A percentile compares a stretch with the other conserved stretches of the same genome.
Evolutionary conservation across 2,888 invertebrate genomes (phyloP).

Genomic region (Metellina segmentata): DNA sequence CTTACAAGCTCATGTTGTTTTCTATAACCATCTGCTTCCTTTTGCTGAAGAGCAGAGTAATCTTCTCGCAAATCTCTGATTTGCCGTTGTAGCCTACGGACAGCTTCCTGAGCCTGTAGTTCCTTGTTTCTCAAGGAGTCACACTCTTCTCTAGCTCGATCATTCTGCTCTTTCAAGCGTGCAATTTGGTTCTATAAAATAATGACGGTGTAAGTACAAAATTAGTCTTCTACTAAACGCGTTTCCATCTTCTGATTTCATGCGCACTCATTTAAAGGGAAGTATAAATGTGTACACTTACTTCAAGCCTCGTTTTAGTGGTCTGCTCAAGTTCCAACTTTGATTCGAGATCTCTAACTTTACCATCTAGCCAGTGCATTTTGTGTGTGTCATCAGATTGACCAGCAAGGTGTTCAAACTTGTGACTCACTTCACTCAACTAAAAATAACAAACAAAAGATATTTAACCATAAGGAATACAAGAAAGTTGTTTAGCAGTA

Average conservation of each 20-base stretch:
- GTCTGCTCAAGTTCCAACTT: slow-evolving; percentile 94
- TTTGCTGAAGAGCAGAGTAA: slow-evolving; percentile 86
- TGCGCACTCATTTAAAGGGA: background rate
- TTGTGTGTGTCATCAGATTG: slow-evolving; percentile 84
- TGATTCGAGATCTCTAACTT: slow-evolving; percentile 93
- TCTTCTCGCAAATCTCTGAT: slow-evolving; percentile 89
- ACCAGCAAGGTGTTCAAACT: slow-evolving; percentile 86
- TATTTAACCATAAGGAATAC: too few species aligned
- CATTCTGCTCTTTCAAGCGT: slow-evolving; percentile 87
- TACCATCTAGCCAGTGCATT: slow-evolving; percentile 89
- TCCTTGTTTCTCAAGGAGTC: slow-evolving; percentile 87
- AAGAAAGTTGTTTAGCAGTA: too few species aligned
- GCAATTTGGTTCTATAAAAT: slow-evolving; percentile 84
- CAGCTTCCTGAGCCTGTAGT: slow-evolving; percentile 88
- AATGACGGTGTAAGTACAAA: background rate
- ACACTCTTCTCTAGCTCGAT: slow-evolving; percentile 88
- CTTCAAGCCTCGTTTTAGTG: slow-evolving; percentile 92
- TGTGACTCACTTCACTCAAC: slow-evolving; percentile 88
- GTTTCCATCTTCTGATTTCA: too few species aligned
- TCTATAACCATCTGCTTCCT: slow-evolving; percentile 88
- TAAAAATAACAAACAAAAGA: slow-evolving; percentile 73
- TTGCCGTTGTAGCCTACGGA: slow-evolving; percentile 87
- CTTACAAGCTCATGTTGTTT: slow-evolving; percentile 87
- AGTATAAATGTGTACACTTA: slow-evolving; percentile 71
- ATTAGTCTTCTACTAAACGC: background rate